Conservation (phyloP, 2,888 invertebrate genomes). For the Trichogramma dendrolimi region DNA sequence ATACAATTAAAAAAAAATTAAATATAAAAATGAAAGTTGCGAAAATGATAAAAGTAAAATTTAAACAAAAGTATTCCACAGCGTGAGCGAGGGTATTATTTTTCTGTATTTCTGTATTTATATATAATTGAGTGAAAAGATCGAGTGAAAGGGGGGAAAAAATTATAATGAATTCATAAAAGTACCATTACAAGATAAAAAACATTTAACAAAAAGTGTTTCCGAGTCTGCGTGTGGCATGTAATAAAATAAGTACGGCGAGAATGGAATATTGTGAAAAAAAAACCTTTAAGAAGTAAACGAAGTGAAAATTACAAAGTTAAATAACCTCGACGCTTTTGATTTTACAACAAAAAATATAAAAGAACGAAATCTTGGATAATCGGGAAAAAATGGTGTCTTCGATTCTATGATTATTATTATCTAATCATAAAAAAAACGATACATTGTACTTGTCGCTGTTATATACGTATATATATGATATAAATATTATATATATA, state of each 20-base stretch:
- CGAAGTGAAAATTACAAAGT: constrained; percentile 32
- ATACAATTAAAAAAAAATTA: constrained; percentile 8
- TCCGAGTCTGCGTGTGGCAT: constrained; percentile 32
- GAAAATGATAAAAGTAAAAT: constrained; percentile 1
- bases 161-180: constrained; percentile 11
- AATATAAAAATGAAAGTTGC: constrained; percentile 1
- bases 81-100: constrained; percentile 47
- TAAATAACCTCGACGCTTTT: constrained; percentile 41
- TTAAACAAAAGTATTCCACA: constrained; percentile 43
- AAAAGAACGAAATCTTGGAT: constrained; percentile 22
- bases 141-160: constrained; percentile 1
- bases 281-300: constrained; percentile 12
- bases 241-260: not conserved
- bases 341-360: constrained; percentile 34
- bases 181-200: constrained; percentile 25
- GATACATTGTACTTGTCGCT: constrained; percentile 51
- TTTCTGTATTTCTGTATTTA: constrained; percentile 51
- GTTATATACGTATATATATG: constrained; percentile 48
- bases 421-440: constrained; percentile 48
- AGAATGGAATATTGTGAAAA: constrained; percentile 1
- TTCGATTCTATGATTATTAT: constrained; percentile 40
- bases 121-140: constrained; percentile 33
- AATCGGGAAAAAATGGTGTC: constrained; percentile 41
- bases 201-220: constrained; percentile 33
- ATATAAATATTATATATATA: constrained; percentile 37